Evolutionary conservation across 2,113 vertebrate genomes (phyloP).

Genomic region (Pituophis catenifer): DNA sequence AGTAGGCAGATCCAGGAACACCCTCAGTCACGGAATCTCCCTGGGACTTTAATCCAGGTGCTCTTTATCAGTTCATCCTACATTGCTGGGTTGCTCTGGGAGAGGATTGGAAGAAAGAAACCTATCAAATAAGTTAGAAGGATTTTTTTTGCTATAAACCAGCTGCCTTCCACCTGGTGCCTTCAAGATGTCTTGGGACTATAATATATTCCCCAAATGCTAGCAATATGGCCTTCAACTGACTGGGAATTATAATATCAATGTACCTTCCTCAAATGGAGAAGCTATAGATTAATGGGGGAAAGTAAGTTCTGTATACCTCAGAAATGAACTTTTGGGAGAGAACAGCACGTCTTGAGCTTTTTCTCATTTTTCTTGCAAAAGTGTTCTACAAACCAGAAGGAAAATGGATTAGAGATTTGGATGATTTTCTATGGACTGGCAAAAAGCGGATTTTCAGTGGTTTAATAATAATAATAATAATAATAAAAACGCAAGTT

Average conservation of each 20-base stretch:
- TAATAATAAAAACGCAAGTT: not conserved
- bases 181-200: not conserved
- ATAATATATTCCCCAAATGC: not conserved
- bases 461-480: not conserved
- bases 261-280: not conserved
- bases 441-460: not conserved
- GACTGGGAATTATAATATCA: not conserved
- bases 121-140: not conserved
- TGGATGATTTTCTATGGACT: not conserved
- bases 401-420: not conserved
- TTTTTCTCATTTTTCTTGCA: not conserved
- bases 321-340: not conserved
- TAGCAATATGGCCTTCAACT: not conserved
- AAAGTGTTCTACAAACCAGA: not conserved
- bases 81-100: not conserved
- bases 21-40: not conserved
- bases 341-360: not conserved
- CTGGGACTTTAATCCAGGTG: not conserved
- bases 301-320: not conserved
- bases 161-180: not conserved
- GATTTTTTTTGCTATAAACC: not conserved
- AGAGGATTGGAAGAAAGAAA: not conserved
- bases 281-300: not conserved
- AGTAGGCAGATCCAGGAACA: not conserved
- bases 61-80: not conserved